A percentile compares a stretch with the other conserved stretches of the same genome.
These are phyloP conservation scores for Montipora sp. DNA, from an alignment of 64 coral and sea anemone genomes.

Conservation along the genomic window DNA sequence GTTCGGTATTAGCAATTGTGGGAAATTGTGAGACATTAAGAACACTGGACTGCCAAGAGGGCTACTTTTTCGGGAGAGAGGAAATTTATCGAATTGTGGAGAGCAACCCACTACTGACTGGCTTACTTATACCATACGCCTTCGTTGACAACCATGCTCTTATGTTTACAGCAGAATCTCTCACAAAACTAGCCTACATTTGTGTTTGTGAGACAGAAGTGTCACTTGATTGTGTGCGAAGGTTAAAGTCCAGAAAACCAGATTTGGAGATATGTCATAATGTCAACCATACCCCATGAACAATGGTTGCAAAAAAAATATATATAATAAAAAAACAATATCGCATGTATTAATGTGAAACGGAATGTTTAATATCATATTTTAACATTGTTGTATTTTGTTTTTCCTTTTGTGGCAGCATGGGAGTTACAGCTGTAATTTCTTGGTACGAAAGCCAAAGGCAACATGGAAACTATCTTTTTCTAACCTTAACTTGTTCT, in stretches of 20 bases:
- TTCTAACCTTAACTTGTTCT: too few relatives aligned
- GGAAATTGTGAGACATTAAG: background rate
- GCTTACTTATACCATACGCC: background rate
- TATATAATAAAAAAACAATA: too few relatives aligned
- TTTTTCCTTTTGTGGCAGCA: too few relatives aligned
- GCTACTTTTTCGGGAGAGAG: background rate
- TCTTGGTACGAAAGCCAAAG: too few relatives aligned
- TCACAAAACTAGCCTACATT: background rate
- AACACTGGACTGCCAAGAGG: slow-evolving; percentile 23
- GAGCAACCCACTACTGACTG: background rate
- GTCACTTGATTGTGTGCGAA: background rate
- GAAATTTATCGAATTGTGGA: background rate
- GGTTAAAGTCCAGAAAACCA: background rate
- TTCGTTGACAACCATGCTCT: background rate
- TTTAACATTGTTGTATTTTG: too few relatives aligned
- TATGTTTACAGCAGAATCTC: background rate
- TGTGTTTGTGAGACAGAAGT: background rate
- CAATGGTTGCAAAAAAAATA: too few relatives aligned
- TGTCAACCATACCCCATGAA: slow-evolving; percentile 11
- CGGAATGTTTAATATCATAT: too few relatives aligned
- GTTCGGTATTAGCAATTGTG: background rate
- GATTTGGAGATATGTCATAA: slow-evolving; percentile 22
- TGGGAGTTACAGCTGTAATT: too few relatives aligned
- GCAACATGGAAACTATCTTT: too few relatives aligned
- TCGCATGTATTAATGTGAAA: too few relatives aligned